A percentile compares a stretch with the other conserved stretches of the same genome.
phyloP scores from a whole-genome alignment of 2,888 invertebrate species.

The Mimumesa dahlbomi region DNA sequence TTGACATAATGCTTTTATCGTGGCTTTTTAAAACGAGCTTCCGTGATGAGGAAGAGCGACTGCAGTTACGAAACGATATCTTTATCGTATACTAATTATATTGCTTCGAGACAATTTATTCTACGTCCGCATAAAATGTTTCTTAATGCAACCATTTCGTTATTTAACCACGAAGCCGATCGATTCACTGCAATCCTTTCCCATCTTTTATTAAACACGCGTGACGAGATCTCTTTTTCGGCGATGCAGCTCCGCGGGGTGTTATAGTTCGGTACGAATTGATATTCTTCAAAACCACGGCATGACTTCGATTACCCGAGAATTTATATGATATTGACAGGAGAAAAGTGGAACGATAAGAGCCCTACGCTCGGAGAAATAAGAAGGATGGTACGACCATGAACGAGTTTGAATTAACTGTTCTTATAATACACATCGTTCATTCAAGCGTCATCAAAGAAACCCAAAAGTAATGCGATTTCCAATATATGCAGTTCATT shows the following conservation, averaged over 20 bases:
- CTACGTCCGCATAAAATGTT: background rate
- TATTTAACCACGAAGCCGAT: constrained; percentile 8
- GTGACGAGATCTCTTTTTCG: constrained; percentile 8
- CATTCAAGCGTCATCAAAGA: constrained; percentile 11
- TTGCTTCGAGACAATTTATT: background rate
- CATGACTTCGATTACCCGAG: constrained; percentile 55
- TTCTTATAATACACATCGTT: constrained; percentile 13
- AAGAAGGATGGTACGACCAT: constrained; percentile 36
- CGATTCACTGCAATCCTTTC: constrained; percentile 1
- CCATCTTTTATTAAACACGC: background rate
- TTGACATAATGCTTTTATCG: too few relatives aligned
- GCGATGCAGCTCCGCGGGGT: background rate
- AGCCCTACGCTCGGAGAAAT: constrained; percentile 6
- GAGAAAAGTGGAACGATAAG: constrained; percentile 45
- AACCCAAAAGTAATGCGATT: too few relatives aligned
- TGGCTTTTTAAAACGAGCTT: background rate
- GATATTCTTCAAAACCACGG: constrained; percentile 1
- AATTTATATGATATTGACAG: constrained; percentile 64
- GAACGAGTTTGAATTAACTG: constrained; percentile 33
- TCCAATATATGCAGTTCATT: too few relatives aligned
- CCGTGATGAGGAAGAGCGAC: background rate
- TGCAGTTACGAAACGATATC: background rate
- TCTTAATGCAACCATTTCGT: background rate
- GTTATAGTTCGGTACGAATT: constrained; percentile 2
- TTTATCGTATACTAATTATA: background rate